phyloP scores from a whole-genome alignment of 2,113 vertebrate genomes.

The Gallinago jamesoni region DNA sequence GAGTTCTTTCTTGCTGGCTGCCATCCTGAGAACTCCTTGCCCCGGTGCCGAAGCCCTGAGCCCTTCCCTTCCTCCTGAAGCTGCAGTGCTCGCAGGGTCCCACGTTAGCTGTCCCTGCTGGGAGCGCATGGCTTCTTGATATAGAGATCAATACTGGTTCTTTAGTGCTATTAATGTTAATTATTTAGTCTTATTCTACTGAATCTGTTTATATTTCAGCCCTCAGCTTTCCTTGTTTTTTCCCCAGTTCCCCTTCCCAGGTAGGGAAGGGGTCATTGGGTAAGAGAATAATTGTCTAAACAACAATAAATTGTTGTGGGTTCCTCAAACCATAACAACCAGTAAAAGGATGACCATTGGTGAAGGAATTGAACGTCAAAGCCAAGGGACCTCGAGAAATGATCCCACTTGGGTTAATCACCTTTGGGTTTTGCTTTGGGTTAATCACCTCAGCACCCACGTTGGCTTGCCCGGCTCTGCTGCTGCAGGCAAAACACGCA shows the following conservation, averaged over 20 bases:
- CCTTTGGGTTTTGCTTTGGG: neutral
- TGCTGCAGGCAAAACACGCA: rapidly evolving
- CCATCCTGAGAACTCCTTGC: neutral
- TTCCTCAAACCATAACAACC: neutral
- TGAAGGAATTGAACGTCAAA: neutral
- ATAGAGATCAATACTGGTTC: neutral
- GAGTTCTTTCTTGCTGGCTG: neutral
- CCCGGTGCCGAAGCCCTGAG: neutral
- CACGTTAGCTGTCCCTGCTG: neutral
- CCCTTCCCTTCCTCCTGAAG: neutral
- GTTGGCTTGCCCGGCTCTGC: rapidly evolving
- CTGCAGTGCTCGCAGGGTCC: neutral
- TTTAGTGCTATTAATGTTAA: neutral
- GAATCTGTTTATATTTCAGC: neutral
- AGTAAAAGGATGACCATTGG: neutral
- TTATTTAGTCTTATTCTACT: neutral
- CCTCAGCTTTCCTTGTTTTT: neutral
- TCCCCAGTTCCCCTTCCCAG: neutral
- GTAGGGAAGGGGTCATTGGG: neutral
- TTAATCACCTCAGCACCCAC: neutral
- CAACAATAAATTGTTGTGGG: neutral
- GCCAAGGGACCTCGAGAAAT: neutral
- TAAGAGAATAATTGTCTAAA: neutral
- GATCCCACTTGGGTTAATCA: too few relatives aligned
- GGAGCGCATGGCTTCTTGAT: neutral